These are phyloP conservation scores for Tachyglossus aculeatus DNA, from an alignment of 2,797 vertebrate genomes.

Conservation along the genomic window DNA sequence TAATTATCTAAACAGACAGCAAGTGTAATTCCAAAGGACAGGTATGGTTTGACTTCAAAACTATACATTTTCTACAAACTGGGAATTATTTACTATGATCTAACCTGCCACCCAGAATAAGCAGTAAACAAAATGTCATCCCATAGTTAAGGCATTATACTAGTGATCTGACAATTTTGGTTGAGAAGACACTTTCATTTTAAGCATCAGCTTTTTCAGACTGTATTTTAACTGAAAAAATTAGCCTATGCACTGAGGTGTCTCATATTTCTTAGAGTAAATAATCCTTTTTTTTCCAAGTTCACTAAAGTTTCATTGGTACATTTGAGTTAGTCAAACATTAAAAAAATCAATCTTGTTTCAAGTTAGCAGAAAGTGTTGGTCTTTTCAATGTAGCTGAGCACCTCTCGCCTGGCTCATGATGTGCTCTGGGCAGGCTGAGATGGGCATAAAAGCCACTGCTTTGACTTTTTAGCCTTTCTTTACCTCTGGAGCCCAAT, in stretches of 20 bases:
- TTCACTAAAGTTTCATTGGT: no score
- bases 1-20: background rate
- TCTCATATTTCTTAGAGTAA: background rate
- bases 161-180: background rate
- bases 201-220: no score
- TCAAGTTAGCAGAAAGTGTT: no score
- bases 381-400: no score
- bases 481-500: no score
- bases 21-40: constrained; percentile 37
- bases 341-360: no score
- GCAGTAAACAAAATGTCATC: background rate
- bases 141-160: background rate
- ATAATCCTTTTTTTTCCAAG: no score
- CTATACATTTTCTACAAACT: constrained; percentile 10
- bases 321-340: no score
- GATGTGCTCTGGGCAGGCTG: no score
- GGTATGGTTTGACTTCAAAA: background rate
- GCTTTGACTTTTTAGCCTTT: no score
- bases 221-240: background rate
- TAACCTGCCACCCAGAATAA: background rate
- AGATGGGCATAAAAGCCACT: no score
- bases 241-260: background rate
- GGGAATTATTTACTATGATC: background rate
- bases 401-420: no score
- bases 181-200: background rate